Conservation (phyloP, 2,113 vertebrate species). For the Pelecanus crispus region DNA sequence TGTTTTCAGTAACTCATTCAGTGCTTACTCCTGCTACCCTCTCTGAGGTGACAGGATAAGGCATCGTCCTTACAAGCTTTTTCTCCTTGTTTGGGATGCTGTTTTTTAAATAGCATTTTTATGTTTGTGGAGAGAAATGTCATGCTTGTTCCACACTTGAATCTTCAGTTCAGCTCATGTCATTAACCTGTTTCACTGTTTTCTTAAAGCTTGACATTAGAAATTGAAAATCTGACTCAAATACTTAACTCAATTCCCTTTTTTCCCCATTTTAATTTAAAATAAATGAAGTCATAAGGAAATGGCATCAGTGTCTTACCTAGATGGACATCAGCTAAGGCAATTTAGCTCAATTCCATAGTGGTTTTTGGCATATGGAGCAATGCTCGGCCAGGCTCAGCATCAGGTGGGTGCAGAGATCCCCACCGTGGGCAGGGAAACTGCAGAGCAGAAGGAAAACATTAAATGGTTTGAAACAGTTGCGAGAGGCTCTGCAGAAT, state of each 20-base stretch:
- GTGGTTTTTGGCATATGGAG: background rate
- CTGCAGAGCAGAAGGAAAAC: conserved; percentile 40
- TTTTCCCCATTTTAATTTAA: background rate
- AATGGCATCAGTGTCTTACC: background rate
- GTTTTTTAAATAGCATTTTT: background rate
- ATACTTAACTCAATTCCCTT: background rate
- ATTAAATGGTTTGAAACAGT: conserved; percentile 23
- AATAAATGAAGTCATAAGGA: background rate
- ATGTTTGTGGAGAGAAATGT: background rate
- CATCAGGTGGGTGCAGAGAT: conserved; percentile 14
- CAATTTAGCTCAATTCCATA: background rate
- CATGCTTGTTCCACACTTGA: background rate
- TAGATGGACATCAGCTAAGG: background rate
- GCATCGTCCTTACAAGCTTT: background rate
- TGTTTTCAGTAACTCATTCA: background rate
- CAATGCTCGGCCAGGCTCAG: background rate
- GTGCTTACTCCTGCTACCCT: background rate
- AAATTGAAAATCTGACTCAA: background rate
- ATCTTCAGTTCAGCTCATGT: background rate
- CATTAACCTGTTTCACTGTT: background rate
- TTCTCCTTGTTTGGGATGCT: background rate
- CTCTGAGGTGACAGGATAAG: background rate
- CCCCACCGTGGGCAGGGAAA: background rate
- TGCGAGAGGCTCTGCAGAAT: conserved; percentile 10
- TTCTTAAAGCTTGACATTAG: background rate